Percentiles rank a stretch among this genome's conserved stretches.
Conservation (phyloP, 2,888 invertebrate species). For the Phengaris alcon region DNA sequence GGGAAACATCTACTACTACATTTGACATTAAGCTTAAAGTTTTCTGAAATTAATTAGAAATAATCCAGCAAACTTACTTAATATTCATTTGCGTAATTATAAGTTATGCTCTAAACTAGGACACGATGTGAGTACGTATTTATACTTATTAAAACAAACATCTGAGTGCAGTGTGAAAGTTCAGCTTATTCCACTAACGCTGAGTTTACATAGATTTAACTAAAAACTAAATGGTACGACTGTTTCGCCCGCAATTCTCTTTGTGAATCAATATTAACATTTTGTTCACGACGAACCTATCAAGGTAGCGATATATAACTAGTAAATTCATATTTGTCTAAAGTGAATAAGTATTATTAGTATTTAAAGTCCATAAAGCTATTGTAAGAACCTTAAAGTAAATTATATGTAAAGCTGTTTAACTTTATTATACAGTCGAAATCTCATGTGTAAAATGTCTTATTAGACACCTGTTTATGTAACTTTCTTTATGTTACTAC, state of each 20-base stretch:
- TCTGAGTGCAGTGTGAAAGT: not conserved
- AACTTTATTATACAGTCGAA: too few species aligned
- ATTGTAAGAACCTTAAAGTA: too few species aligned
- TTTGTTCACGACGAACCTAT: too few species aligned
- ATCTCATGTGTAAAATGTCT: too few species aligned
- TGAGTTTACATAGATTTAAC: not conserved
- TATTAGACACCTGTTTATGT: too few species aligned
- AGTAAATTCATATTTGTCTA: too few species aligned
- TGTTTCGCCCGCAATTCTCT: not conserved
- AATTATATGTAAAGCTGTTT: too few species aligned
- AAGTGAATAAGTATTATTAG: too few species aligned
- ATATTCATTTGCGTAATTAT: slow-evolving; percentile 11
- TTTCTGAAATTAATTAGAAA: not conserved
- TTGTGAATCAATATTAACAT: not conserved
- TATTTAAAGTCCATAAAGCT: too few species aligned
- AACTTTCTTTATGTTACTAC: too few species aligned
- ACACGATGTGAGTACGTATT: not conserved
- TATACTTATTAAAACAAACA: slow-evolving; percentile 17
- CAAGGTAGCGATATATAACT: too few species aligned
- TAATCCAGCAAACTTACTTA: not conserved
- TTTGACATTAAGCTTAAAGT: slow-evolving; percentile 4
- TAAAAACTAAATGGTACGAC: not conserved
- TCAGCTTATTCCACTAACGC: not conserved
- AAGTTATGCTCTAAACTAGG: slow-evolving; percentile 4
- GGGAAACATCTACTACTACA: not conserved